Evolutionary conservation across 2,113 vertebrate species (phyloP), one percentile per base, ranked within the genome.

Genomic region (Piaya cayana): DNA sequence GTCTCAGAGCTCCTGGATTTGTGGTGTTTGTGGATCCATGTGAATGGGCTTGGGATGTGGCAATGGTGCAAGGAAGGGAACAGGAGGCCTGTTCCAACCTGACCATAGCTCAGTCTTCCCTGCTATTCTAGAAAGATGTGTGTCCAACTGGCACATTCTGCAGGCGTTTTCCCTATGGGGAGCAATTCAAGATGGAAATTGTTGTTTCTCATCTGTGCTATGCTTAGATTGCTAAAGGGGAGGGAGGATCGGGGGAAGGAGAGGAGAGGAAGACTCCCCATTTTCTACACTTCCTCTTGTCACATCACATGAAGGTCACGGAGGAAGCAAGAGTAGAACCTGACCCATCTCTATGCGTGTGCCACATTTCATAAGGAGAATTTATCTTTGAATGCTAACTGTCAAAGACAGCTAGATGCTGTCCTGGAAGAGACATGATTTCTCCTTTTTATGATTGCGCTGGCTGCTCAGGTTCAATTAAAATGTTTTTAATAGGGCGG

Each of bases 401-500:
- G 26, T 9, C n/a, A 47, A 65, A 67, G 42, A 26, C 60, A 89
- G 37, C 49, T 39, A 27, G 36, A 47, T 6, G 15, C 8, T 50
- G 15, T 15, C 23, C 27, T 74, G 56, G 21, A 49, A 64, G 43
- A 60, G 43, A 43, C 21, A 9, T 4, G 6, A 6, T 76, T 68
- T 59, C 43, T 81, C 15, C 52, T 84, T 45, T 55, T 63, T 86
- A 45, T 64, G 85, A 19, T 49, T 62, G 50, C 43, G 19, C 63
- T 76, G 52, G 11, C 49, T 64, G n/a, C 52, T 83, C 58, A 67
- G 65, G 67, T 82, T 69, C 19, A 58, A 58, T 95, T 90, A 79
- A 75, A 82, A 49, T 9, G 25, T 53, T 88, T 92, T 86, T 82
- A 82, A 69, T 72, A 72, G 71, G 17, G 20, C 79, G 69, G 67